Base-by-base conservation (phyloP, 2,113 vertebrate genomes). In the Australoheros scitulus region DNA sequence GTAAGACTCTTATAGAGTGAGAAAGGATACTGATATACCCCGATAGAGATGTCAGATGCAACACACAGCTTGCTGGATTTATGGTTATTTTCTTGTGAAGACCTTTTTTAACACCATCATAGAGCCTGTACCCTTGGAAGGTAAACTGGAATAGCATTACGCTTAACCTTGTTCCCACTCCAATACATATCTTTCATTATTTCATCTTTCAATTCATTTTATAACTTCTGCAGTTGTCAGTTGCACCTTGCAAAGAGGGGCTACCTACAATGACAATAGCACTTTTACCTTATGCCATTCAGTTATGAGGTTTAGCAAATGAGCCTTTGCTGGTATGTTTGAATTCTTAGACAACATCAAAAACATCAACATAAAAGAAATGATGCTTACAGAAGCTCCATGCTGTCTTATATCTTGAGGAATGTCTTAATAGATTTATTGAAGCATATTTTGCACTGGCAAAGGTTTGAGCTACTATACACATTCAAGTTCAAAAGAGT, bases 11-110 rank as follows among this genome's bases (percentile, higher is more conserved):
- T 97, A 96, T 95, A 93, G 96, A 97, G 97, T 97, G 96, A 97
- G 97, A 97, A 98, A 96, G 97, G 97, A 98, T 97, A 97, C 97
- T 99, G 97, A 99, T 99, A 97, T 97, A 96, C 97, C 97, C 96
- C 98, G 98, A 99, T 99, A 99, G 97, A 98, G 97, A 98, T 97
- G 98, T 97, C 98, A 99, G 96, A 82, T 96, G 97, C 97, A 98
- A 99, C 97, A 97, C 97, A 97, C 97, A 96, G 97, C 97, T 96
- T 95, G 96, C 96, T 96, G 96, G 97, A 99, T 99, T 99, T 99
- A 99, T 98, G 95, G 96, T 97, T 99, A 98, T 98, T 99, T 99
- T 98, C 97, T 99, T 99, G 97, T 96, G 94, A 97, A 97, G 97
- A 98, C 97, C 97, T 99, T 98, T 98, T 97, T 95, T 93, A 95